Evolutionary conservation across 2,888 invertebrate genomes (phyloP).

Genomic region (Meteorus colon): DNA sequence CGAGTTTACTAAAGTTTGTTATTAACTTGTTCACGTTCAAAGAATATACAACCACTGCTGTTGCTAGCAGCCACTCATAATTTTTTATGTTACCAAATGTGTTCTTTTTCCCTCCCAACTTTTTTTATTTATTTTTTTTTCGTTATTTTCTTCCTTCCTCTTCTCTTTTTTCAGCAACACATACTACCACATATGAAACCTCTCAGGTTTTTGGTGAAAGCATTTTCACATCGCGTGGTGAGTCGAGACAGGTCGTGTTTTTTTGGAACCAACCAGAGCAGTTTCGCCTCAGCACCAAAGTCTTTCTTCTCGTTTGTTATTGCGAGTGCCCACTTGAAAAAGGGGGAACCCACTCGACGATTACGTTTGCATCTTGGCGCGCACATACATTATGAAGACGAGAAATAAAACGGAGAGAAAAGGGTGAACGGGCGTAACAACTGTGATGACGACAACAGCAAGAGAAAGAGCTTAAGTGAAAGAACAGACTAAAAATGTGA

Average conservation of each 20-base stretch:
- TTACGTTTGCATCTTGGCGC: constrained; percentile 42
- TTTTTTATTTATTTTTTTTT: background rate
- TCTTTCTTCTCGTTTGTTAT: constrained; percentile 9
- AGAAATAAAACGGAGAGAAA: too few species aligned
- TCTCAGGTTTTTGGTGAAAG: constrained; percentile 42
- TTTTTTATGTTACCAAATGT: too few species aligned
- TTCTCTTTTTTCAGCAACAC: background rate
- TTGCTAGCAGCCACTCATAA: too few species aligned
- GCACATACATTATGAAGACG: background rate
- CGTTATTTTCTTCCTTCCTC: background rate
- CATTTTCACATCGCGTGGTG: constrained; percentile 35
- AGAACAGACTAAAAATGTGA: constrained; percentile 10
- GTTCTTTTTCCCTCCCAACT: too few species aligned
- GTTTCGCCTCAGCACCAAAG: background rate
- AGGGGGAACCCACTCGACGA: constrained; percentile 40
- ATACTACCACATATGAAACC: constrained; percentile 1
- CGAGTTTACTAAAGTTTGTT: constrained; percentile 10
- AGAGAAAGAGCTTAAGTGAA: constrained; percentile 38
- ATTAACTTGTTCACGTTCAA: constrained; percentile 6
- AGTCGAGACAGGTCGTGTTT: constrained; percentile 39
- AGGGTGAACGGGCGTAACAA: too few species aligned
- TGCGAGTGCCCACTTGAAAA: constrained; percentile 1
- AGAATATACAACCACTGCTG: too few species aligned
- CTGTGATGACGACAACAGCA: background rate
- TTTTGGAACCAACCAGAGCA: constrained; percentile 19